Base-by-base conservation (phyloP, 2,113 vertebrate genomes). In the Hydrolagus affinis region DNA sequence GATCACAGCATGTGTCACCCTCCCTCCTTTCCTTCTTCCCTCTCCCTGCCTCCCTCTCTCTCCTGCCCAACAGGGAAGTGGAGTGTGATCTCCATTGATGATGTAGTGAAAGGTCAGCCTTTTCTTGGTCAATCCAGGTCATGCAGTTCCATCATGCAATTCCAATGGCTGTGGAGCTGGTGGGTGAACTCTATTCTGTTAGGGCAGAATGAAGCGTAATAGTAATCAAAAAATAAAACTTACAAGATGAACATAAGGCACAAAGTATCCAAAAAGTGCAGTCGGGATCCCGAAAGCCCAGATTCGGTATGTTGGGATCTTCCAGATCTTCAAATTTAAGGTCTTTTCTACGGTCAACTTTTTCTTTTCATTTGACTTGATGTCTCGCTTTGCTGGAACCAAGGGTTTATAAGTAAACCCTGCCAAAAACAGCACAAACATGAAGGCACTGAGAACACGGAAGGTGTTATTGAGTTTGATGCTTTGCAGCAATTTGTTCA, bases 161-260 rank as follows among this genome's bases (percentile, higher is more conserved):
- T 19, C 15, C 21, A 70, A 70, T 70, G 19, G 44, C 6, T 44
- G 44, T 44, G 44, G 44, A 44, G 44, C 44, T 44, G 44, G 44
- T 6, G 1, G 1, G 44, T 44, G 44, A 44, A n/a, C n/a, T 44
- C 44, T 44, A 44, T 44, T 44, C 44, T 44, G 15, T 70, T 11
- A 70, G 9, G 0, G 74, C 0, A 69, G 19, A 88, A n/a, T 86
- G 60, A 0, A 68, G 66, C 6, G 56, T 83, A 25, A 0, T 86
- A 85, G 85, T 68, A 88, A 71, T 11, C 21, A 1, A 0, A 74
- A 59, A 19, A 59, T 86, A 6, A 85, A 66, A 93, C 96, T 97
- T 89, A 98, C 98, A 95, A 99, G 91, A 88, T 99, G 97, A 89
- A 99, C 96, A 0, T 99, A 99, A 90, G 98, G 98, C 92, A 99